Base-by-base conservation (phyloP, 2,797 vertebrate species). In the Tenualosa ilisha region DNA sequence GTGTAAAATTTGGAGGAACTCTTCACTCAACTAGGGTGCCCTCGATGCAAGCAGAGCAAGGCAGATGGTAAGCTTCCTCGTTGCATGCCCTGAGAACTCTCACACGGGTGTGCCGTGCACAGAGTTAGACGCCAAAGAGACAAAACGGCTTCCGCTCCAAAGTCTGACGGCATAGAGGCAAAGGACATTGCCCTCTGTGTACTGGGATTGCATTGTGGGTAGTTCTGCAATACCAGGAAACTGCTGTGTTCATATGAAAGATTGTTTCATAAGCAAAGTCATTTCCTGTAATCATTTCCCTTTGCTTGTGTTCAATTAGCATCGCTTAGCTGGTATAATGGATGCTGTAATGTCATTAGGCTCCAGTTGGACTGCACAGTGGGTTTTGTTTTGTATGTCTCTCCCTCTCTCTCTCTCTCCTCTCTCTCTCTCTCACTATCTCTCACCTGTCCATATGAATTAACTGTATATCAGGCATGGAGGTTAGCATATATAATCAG, bases 51-150 rank as follows among this genome's bases (percentile, higher is more conserved):
- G 61, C 63, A 82, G 84, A 81, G 15, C 8, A 85, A 17, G 51
- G 90, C 91, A 93, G 93, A 93, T 93, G 91, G 89, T 85, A 51
- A 85, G 65, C 86, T 37, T 75, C 59, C 26, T 40, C 6, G 50
- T 51, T 51, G 50, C 63, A 72, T 85, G 85, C 86, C 87, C 89
- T 88, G 12, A 86, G 88, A 85, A 85, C 59, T 83, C 89, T 85
- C 85, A 83, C 84, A 88, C 68, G 15, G 82, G 11, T 53, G 46
- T 85, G 68, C 63, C 61, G 46, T 85, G 68, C 63, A 63, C 17
- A n/a, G 37, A 79, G 37, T 43, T 15, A 43, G 40, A 22, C 15
- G 3, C 31, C 65, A 37, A 37, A 37, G 31, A 15, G 31, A 72
- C 26, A 72, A 37, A 1, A 17, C 4, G 20, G 13, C 13, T 6